Evolutionary conservation across 2,797 vertebrate species (phyloP).

Genomic region (Girardinus metallicus): DNA sequence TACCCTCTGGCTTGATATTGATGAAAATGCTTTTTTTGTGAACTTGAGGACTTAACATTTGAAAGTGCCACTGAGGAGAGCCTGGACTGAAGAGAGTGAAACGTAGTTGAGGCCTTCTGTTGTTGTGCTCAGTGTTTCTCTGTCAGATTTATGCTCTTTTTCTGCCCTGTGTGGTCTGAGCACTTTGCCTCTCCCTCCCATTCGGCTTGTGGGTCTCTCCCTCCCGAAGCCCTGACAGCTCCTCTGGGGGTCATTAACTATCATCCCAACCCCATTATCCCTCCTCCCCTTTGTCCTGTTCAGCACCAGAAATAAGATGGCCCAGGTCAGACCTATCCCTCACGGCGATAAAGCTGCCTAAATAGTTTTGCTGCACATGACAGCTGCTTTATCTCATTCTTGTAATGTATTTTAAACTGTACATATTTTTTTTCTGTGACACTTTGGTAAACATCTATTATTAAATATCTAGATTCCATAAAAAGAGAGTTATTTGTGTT

Average conservation of each 20-base stretch:
- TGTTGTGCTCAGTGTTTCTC: slow-evolving; percentile 51
- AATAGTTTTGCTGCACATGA: slow-evolving; percentile 15
- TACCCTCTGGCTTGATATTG: background rate
- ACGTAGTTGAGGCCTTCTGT: slow-evolving; percentile 38
- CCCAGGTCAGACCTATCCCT: slow-evolving; percentile 47
- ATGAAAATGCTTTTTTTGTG: slow-evolving; percentile 7
- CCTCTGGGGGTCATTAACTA: slow-evolving; percentile 60
- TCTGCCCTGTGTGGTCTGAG: slow-evolving; percentile 42
- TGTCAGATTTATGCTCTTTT: slow-evolving; percentile 37
- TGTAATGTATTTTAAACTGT: background rate
- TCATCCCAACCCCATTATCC: slow-evolving; percentile 60
- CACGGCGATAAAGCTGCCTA: slow-evolving; percentile 20
- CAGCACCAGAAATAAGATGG: slow-evolving; percentile 30
- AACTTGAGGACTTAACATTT: slow-evolving; percentile 12
- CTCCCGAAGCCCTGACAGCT: slow-evolving; percentile 47
- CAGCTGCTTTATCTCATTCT: slow-evolving; percentile 10
- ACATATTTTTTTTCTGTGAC: slow-evolving; percentile 11
- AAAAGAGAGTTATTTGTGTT: background rate
- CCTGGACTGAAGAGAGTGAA: slow-evolving; percentile 41
- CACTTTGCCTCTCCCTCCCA: slow-evolving; percentile 29
- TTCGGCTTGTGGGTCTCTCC: slow-evolving; percentile 28
- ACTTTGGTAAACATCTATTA: background rate
- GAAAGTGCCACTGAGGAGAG: slow-evolving; percentile 37
- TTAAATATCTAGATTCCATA: background rate
- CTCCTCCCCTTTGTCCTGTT: slow-evolving; percentile 58